Evolutionary conservation across 2,797 vertebrate genomes (phyloP).

Genomic region (Okamejei kenojei): DNA sequence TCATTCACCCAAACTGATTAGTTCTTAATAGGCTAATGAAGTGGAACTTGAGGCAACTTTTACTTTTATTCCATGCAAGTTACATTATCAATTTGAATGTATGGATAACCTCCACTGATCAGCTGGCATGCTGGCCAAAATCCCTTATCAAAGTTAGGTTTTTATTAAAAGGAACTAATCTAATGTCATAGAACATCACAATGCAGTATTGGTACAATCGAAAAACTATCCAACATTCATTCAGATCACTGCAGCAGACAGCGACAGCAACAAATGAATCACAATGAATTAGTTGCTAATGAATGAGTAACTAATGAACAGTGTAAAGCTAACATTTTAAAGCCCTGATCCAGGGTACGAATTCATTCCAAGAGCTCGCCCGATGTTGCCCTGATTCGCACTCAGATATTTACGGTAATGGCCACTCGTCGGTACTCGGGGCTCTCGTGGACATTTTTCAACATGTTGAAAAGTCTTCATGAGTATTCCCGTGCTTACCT

Average conservation of each 20-base stretch:
- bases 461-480: too few species aligned
- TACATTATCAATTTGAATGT: neutral
- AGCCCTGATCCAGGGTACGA: too few species aligned
- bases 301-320: too few species aligned
- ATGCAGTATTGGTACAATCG: neutral
- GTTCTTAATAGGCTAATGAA: too few species aligned
- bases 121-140: neutral
- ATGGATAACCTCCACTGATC: neutral
- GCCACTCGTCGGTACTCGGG: too few species aligned
- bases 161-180: neutral
- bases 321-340: neutral
- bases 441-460: too few species aligned
- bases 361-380: too few species aligned
- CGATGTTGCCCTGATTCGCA: too few species aligned
- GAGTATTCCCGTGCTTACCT: too few species aligned
- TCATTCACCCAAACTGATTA: too few species aligned
- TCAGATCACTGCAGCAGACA: neutral
- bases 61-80: neutral
- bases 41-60: neutral
- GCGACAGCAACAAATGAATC: neutral
- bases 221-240: neutral
- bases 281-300: neutral
- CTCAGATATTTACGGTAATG: too few species aligned
- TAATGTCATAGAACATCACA: neutral
- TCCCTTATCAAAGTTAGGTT: neutral